Conservation (phyloP, 2,888 invertebrate genomes). For the Philereme transversata region DNA sequence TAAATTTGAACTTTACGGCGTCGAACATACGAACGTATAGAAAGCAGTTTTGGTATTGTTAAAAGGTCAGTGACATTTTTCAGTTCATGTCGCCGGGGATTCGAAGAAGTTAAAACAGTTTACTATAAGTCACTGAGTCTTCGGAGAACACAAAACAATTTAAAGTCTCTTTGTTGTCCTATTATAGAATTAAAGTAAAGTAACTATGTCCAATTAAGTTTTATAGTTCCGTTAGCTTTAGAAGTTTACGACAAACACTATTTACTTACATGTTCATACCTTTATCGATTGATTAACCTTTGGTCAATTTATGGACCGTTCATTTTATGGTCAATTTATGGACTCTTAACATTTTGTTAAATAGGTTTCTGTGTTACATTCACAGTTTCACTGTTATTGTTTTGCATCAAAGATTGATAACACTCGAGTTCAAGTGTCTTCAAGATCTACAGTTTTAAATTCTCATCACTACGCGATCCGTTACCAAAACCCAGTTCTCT, state of each 20-base stretch:
- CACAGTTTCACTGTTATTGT: neutral
- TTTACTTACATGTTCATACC: too few species aligned
- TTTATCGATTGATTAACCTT: too few species aligned
- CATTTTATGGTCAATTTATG: too few species aligned
- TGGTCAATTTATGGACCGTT: too few species aligned
- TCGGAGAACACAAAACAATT: slow-evolving; percentile 12
- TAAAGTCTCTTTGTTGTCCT: slow-evolving; percentile 20
- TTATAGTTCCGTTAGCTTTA: slow-evolving; percentile 19
- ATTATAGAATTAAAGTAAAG: slow-evolving; percentile 23
- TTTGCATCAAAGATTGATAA: neutral
- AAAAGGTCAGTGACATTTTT: slow-evolving; percentile 49
- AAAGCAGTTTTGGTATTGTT: slow-evolving; percentile 31
- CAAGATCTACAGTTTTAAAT: slow-evolving; percentile 6
- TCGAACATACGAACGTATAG: slow-evolving; percentile 30
- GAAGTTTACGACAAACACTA: neutral
- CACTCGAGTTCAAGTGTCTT: neutral
- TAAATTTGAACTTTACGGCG: slow-evolving; percentile 35
- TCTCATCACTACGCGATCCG: slow-evolving; percentile 17
- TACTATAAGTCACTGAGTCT: slow-evolving; percentile 6
- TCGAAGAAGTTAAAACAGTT: slow-evolving; percentile 21
- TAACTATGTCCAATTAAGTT: slow-evolving; percentile 21
- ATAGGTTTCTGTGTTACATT: neutral
- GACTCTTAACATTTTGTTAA: too few species aligned
- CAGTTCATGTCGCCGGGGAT: slow-evolving; percentile 18
- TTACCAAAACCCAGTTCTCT: slow-evolving; percentile 22